Evolutionary conservation across 2,113 vertebrate genomes (phyloP).

Genomic region (Rhabdomys dilectus): DNA sequence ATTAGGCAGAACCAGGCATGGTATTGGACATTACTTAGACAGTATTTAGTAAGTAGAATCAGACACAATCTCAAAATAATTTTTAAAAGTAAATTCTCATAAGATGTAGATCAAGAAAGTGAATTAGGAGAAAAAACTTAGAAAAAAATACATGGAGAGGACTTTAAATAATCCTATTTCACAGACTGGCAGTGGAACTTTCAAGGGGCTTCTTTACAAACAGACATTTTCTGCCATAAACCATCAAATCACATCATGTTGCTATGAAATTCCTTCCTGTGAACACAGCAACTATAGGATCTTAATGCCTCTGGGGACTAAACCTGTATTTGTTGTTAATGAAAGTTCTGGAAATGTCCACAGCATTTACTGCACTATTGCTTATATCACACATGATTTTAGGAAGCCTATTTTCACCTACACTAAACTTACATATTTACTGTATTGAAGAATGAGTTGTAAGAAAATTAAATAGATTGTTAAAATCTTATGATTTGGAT

Average conservation of each 20-base stretch:
- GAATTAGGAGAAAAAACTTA: neutral
- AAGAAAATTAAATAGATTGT: slow-evolving; percentile 50
- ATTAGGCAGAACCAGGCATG: neutral
- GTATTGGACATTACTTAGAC: neutral
- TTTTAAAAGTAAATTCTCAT: neutral
- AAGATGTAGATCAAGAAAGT: slow-evolving; percentile 18
- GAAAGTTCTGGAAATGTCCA: neutral
- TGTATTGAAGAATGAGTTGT: slow-evolving; percentile 33
- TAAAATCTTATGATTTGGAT: slow-evolving; percentile 15
- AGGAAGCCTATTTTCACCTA: neutral
- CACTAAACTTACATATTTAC: neutral
- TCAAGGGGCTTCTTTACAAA: neutral
- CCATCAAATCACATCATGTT: neutral
- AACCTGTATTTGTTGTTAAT: neutral
- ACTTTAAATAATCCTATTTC: slow-evolving; percentile 28
- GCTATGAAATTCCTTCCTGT: neutral
- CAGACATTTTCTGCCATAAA: neutral
- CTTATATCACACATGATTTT: slow-evolving; percentile 27
- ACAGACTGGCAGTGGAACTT: neutral
- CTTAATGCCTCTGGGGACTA: neutral
- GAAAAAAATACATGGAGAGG: neutral
- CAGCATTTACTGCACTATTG: neutral
- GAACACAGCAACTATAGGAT: neutral
- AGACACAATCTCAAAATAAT: neutral
- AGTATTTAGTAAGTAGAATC: neutral